Conservation (phyloP, 2,113 vertebrate species). For the Serilophus lunatus region DNA sequence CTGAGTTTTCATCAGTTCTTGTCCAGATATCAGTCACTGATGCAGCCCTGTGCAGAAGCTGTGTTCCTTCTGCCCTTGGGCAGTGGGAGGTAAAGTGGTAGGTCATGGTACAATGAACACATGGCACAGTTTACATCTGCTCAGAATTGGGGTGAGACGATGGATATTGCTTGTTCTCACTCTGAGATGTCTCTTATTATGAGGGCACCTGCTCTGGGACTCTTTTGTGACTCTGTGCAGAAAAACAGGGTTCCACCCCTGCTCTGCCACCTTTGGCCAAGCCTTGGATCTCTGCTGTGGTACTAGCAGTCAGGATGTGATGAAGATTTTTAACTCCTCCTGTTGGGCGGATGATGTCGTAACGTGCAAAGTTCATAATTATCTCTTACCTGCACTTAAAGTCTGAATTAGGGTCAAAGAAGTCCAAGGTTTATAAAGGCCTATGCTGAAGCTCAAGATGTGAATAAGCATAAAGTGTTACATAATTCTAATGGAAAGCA, state of each 20-base stretch:
- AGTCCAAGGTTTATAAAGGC: background rate
- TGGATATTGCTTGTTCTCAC: background rate
- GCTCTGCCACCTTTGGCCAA: background rate
- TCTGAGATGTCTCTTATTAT: background rate
- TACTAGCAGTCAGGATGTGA: background rate
- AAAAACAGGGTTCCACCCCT: background rate
- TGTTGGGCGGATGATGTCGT: background rate
- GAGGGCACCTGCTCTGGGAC: background rate
- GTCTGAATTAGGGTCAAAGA: background rate
- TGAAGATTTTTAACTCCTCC: background rate
- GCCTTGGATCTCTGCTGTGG: background rate
- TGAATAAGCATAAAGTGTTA: background rate
- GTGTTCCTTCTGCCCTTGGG: background rate
- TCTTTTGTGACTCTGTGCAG: background rate
- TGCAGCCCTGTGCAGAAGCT: background rate
- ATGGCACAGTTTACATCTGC: background rate
- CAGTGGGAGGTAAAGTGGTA: background rate
- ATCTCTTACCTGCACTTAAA: background rate
- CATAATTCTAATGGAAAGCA: background rate
- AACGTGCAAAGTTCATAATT: background rate
- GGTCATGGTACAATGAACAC: background rate
- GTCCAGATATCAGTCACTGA: rapidly evolving
- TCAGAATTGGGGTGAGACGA: background rate
- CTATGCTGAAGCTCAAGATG: background rate
- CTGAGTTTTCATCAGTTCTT: background rate